Evolutionary conservation across 2,888 invertebrate genomes (phyloP), one percentile per base, ranked within the genome.

Genomic region (Caenorhabditis imperialis): DNA sequence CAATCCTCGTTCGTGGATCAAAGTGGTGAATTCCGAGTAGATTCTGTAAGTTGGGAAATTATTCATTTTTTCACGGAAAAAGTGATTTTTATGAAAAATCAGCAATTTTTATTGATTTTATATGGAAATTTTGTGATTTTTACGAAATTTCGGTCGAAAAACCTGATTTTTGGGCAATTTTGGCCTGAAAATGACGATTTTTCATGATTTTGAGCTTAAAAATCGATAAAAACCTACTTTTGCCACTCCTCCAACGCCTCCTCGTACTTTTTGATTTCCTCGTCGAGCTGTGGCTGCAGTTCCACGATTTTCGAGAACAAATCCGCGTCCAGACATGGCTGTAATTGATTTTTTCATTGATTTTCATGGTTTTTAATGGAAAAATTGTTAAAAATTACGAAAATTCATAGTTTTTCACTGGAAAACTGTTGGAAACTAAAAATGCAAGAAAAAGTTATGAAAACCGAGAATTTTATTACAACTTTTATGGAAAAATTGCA

Each of bases 311-410:
- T 57, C 12, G 40, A 33, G 51, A 57, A 67, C 23, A 67, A 27
- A 22, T 67, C 67, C 4, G 27, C 16, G 51, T 67, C 67, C 7
- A 67, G 50, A 16, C 67, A 67, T 5, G 57, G 57, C 67, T 67
- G 55, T 50, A 63, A 53, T 20, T 18, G 8, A 25, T 10, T 4
- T 20, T 14, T 45, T 37, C 23, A 6, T 22, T 8, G 2, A n/a
- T 45, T 45, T 30, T 30, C 16, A n/a, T n/a, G n/a, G n/a, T n/a
- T n/a, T n/a, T n/a, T n/a, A n/a, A n/a, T n/a, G n/a, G n/a, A n/a
- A n/a, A n/a, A n/a, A n/a, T n/a, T n/a, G n/a, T n/a, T n/a, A n/a
- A n/a, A n/a, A n/a, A n/a, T n/a, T 27, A 6, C 6, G 16, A 30
- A 48, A 30, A 22, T 27, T 10, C 5, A 4, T 22, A 25, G n/a